Base-by-base conservation (phyloP, 2,113 vertebrate genomes). In the Perca fluviatilis region DNA sequence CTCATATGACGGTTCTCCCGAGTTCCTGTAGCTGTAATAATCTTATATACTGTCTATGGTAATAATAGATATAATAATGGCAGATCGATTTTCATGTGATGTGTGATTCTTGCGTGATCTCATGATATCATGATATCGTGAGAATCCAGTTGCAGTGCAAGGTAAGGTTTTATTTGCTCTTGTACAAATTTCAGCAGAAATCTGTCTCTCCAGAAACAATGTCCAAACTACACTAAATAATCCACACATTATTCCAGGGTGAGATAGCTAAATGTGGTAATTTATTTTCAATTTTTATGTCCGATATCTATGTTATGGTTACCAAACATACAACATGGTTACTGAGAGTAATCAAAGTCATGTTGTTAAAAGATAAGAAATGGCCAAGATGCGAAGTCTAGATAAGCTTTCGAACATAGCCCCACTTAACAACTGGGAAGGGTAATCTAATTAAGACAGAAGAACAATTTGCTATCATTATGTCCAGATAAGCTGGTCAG, bases 311-410 rank as follows among this genome's bases (percentile, higher is more conserved):
- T 43, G 40, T 43, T 43, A 10, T 43, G 40, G 40, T 43, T 43
- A 43, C 40, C 40, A 43, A 43, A 43, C 40, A 10, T 40, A 40
- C 9, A 11, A 11, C 40, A 43, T 11, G 40, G 11, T 43, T 43
- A 43, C 40, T 43, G 40, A 43, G 40, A 43, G 50, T 76, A 73
- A 69, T 83, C 46, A 40, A 46, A 58, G 68, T 78, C 78, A 80
- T 86, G 86, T n/a, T 79, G 51, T 86, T 80, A 40, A 74, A 81
- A 84, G 77, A 91, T 88, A 86, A 86, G 73, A 77, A 67, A 80
- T 54, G 67, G 21, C 49, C 27, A 46, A 73, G 91, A 90, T 85
- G 65, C 66, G 77, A 82, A 80, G 30, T 74, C 54, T 27, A 53
- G 89, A 91, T 90, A 85, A 81, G 63, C 75, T 84, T 71, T 82